A percentile compares a stretch with the other conserved stretches of the same genome.
phyloP scores from a whole-genome alignment of 2,113 vertebrate species.

The Vulpes lagopus region DNA sequence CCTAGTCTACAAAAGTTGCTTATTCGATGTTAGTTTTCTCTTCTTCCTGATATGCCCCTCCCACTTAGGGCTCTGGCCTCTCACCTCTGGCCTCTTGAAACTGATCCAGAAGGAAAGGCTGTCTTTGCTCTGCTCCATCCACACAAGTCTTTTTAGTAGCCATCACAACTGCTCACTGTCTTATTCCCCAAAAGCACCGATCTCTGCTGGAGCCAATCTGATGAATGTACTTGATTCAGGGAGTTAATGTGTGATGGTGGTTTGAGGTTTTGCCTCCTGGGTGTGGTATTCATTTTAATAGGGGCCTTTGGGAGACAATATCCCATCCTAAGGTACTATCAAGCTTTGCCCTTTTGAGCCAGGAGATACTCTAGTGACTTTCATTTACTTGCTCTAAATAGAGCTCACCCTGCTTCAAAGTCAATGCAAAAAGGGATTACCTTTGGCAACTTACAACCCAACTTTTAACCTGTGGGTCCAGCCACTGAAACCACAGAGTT shows the following conservation, averaged over 20 bases:
- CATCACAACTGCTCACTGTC: background rate
- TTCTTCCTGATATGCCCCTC: background rate
- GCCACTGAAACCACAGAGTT: background rate
- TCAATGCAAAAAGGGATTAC: background rate
- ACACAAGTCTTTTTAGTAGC: conserved; percentile 31
- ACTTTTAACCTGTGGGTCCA: background rate
- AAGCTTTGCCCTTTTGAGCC: conserved; percentile 14
- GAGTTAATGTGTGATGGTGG: background rate
- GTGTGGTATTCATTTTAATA: background rate
- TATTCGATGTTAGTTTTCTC: background rate
- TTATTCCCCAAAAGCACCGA: background rate
- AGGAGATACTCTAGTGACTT: background rate
- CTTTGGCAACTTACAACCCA: background rate
- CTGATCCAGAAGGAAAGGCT: conserved; percentile 33
- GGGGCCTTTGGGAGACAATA: background rate
- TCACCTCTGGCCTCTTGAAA: conserved; percentile 18
- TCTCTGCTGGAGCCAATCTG: conserved; percentile 30
- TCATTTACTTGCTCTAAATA: conserved; percentile 28
- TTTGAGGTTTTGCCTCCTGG: conserved; percentile 38
- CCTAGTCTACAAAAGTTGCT: background rate
- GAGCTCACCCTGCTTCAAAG: conserved; percentile 5
- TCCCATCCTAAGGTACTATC: background rate
- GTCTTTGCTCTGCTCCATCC: background rate
- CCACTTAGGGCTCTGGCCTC: background rate
- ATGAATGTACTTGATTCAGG: conserved; percentile 5